Evolutionary conservation across 2,888 invertebrate genomes (phyloP), one percentile per base, ranked within the genome.

Genomic region (Theodoxus fluviatilis): DNA sequence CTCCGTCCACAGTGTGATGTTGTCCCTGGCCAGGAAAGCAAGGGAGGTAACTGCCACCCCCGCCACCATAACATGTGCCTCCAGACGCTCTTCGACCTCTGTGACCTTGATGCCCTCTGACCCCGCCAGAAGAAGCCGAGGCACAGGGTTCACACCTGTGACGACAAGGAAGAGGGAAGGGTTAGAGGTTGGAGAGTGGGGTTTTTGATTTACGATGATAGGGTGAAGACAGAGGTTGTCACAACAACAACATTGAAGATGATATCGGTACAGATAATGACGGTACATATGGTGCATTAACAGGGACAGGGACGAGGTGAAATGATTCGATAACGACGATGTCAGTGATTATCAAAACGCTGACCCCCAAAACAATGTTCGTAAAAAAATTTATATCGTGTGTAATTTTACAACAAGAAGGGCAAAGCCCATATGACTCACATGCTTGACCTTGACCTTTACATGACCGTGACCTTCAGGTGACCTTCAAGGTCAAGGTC

Each of bases 1-100:
- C 80, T 94, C 94, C 18, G 94, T 91, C 95, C 95, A 96, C 79
- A 93, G 93, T 4, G 94, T 89, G 31, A 92, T 90, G 70, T 92
- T 90, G 81, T 94, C 94, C 77, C 91, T 90, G 2, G 92, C 90
- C 49, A 92, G 89, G 73, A 91, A 90, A 9, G 91, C 90, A 71
- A 94, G 89, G 80, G 93, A 92, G 12, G 92, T 68, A 0, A 80
- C 77, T n/a, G 77, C 71, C 0, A 73, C 72, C 25, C 71, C 71
- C n/a, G 76, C 72, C 68, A 79, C 73, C 59, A 78, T 73, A 66
- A 73, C 69, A 25, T 76, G 72, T 3, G 79, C 77, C 64, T 71
- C 75, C 3, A 76, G 75, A 55, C 77, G 76, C 22, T 75, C 73
- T 67, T 81, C 81, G 33, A 80, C 78, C 67, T 83, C 82, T 9